Percentiles rank a stretch among this genome's conserved stretches.
phyloP scores from a whole-genome alignment of 1,140 invertebrate species.

The Sycobia sp. region DNA sequence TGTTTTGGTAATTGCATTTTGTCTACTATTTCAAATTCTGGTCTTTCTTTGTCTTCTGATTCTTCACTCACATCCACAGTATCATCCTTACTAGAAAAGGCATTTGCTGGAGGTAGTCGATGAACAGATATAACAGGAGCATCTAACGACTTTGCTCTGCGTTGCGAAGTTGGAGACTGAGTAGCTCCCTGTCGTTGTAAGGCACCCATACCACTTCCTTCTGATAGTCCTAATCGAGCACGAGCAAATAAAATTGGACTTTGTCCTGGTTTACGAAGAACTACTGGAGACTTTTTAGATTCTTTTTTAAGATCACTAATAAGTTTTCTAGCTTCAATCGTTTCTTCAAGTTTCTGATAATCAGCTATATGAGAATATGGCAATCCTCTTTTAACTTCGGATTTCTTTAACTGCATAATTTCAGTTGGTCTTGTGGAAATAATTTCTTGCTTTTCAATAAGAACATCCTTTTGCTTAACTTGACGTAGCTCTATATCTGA shows the following conservation, averaged over 20 bases:
- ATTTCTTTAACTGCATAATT: not conserved
- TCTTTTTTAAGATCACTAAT: conserved; percentile 44
- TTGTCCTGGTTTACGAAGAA: conserved; percentile 70
- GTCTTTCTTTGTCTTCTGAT: conserved; percentile 66
- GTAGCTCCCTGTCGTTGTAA: conserved; percentile 75
- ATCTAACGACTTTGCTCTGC: conserved; percentile 81
- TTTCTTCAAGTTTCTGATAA: conserved; percentile 25
- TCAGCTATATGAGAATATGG: not conserved
- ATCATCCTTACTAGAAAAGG: conserved; percentile 86
- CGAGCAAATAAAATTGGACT: conserved; percentile 79
- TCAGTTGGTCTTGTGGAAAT: conserved; percentile 3
- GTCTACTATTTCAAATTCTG: conserved; percentile 14
- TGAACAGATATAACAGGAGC: conserved; percentile 80
- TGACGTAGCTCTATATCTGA: not conserved
- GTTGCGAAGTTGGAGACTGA: conserved; percentile 73
- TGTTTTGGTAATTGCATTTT: conserved; percentile 20
- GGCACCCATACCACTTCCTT: conserved; percentile 76
- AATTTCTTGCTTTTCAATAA: conserved; percentile 11
- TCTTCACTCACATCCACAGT: conserved; percentile 74
- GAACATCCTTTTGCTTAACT: not conserved
- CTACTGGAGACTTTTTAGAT: conserved; percentile 63
- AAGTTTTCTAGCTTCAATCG: conserved; percentile 36
- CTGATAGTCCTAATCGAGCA: conserved; percentile 77
- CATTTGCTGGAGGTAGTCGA: conserved; percentile 78
- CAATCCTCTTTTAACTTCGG: not conserved